Conservation (phyloP, 1,140 invertebrate species). For the Agrypnia vestita region DNA sequence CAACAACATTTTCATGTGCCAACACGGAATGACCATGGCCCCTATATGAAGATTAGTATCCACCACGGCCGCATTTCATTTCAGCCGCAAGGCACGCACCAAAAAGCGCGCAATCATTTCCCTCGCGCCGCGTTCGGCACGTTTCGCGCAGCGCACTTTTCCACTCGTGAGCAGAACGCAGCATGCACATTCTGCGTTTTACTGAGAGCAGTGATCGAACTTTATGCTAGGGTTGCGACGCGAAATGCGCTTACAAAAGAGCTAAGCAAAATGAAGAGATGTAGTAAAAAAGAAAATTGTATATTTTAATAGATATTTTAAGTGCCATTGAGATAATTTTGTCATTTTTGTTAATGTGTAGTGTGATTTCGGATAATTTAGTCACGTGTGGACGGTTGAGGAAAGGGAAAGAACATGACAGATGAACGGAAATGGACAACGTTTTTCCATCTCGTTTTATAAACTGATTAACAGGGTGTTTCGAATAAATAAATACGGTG, state of each 20-base stretch:
- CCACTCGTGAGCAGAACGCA: neutral
- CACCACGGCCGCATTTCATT: neutral
- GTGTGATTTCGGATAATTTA: neutral
- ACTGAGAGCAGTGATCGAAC: neutral
- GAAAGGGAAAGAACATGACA: constrained; percentile 35
- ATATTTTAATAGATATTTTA: neutral
- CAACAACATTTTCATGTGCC: constrained; percentile 35
- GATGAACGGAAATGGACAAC: constrained; percentile 32
- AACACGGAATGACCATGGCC: constrained; percentile 14
- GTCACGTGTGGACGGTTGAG: neutral
- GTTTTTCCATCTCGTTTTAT: constrained; percentile 18
- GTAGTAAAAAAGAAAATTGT: neutral
- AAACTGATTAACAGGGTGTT: constrained; percentile 23
- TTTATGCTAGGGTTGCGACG: neutral
- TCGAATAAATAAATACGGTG: neutral
- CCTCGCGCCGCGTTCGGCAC: neutral
- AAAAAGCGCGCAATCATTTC: neutral
- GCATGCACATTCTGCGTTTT: neutral
- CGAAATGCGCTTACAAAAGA: neutral
- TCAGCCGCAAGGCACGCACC: neutral
- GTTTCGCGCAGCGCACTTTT: neutral
- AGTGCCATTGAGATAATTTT: neutral
- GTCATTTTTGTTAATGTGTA: neutral
- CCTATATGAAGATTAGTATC: constrained; percentile 10
- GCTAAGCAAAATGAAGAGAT: neutral